Base-by-base conservation (phyloP, 2,113 vertebrate species). In the Talpa occidentalis region DNA sequence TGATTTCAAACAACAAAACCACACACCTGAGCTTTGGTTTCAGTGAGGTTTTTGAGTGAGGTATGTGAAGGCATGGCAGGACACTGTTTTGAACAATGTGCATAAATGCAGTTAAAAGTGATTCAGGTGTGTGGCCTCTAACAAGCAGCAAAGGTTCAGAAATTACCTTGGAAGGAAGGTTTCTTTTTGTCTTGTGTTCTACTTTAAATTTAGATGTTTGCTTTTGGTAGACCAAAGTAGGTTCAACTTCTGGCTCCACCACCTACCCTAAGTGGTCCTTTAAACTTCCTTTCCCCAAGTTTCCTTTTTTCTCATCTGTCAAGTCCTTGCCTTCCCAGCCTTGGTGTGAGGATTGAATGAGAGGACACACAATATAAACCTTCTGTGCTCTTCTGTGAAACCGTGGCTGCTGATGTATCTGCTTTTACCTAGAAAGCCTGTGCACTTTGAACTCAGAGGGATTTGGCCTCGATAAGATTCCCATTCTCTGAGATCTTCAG, bases 11-110 rank as follows among this genome's bases (percentile, higher is more conserved):
- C 3, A 70, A 24, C 24, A 69, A 24, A 32, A 19, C 32, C 26
- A 47, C 54, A 47, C 54, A 77, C 19, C 40, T 16, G n/a, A 86
- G 78, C 56, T 88, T 69, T 30, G 49, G 42, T 80, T 90, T 97
- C 56, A 21, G 8, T 9, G 66, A 56, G 10, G 10, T 37, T 62
- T 95, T n/a, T 81, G 12, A 15, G n/a, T 73, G 78, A 26, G 40
- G 30, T 40, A 2, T 93, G 85, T 86, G 62, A 64, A 16, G 49
- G 54, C 52, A 2, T 12, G 2, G 26, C 0, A 1, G 44, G 77
- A 44, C 12, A 17, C 21, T 4, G 1, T 70, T 70, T 62, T 17
- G 54, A 80, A 8, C 42, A 44, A 11, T 15, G n/a, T 15, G 21
- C n/a, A n/a, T n/a, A n/a, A n/a, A n/a, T n/a, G n/a, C 22, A 49